Conservation (phyloP, 2,113 vertebrate species). For the Istiophorus platypterus region DNA sequence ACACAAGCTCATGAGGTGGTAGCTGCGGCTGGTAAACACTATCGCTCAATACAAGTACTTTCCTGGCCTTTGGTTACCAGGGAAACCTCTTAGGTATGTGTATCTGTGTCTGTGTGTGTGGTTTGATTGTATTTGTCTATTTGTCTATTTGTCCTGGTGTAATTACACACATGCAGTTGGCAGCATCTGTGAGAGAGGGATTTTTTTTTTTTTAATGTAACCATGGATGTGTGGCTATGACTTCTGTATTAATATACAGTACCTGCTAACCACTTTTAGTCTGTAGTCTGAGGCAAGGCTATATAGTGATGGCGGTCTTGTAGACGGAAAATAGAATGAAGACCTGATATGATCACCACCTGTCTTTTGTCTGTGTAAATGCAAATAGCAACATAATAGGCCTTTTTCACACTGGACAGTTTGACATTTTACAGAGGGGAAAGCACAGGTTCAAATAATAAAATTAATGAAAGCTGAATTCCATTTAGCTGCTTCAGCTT, state of each 20-base stretch:
- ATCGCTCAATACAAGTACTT: conserved; percentile 45
- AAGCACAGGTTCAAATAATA: neutral
- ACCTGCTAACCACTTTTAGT: conserved; percentile 30
- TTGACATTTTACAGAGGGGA: neutral
- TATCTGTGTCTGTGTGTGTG: neutral
- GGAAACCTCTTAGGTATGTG: conserved; percentile 63
- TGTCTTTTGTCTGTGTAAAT: neutral
- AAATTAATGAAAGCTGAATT: neutral
- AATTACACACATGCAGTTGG: conserved; percentile 31
- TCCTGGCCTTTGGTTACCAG: conserved; percentile 68
- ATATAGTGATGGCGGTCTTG: neutral
- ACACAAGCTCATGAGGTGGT: too few species aligned
- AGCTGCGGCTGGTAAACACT: conserved; percentile 20
- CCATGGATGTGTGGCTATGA: neutral
- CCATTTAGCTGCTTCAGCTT: neutral
- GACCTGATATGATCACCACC: neutral
- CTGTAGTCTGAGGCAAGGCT: neutral
- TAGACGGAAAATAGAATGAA: neutral
- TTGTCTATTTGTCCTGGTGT: conserved; percentile 12
- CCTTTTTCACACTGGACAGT: neutral
- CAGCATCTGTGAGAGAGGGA: conserved; percentile 31
- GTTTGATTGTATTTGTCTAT: conserved; percentile 21
- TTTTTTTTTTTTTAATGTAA: neutral
- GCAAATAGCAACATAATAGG: neutral
- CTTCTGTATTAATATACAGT: neutral